phyloP scores from a whole-genome alignment of 2,888 invertebrate species.

The Andrena bicolor region DNA sequence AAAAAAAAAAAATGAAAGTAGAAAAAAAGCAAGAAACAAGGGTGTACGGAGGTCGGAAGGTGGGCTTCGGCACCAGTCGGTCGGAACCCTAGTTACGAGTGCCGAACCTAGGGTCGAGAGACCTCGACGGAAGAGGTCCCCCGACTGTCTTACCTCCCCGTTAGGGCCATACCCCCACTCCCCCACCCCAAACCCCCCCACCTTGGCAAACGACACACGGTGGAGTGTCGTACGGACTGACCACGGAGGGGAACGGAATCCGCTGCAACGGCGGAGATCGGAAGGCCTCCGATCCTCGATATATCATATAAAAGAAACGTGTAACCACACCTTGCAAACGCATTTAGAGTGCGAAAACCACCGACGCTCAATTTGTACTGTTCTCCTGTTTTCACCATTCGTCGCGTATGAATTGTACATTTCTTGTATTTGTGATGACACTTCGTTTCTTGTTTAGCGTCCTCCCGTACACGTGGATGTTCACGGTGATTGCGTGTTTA shows the following conservation, averaged over 20 bases:
- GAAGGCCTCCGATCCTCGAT: neutral
- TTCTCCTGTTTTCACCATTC: neutral
- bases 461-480: slow-evolving; percentile 41
- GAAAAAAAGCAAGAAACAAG: slow-evolving; percentile 48
- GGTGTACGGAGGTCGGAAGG: slow-evolving; percentile 82
- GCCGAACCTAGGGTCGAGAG: slow-evolving; percentile 85
- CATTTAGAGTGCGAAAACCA: neutral
- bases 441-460: slow-evolving; percentile 49
- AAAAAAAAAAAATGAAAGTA: neutral
- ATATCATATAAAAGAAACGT: neutral
- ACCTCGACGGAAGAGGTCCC: slow-evolving; percentile 65
- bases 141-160: slow-evolving; percentile 71
- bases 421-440: slow-evolving; percentile 45
- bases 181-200: neutral
- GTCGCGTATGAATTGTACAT: slow-evolving; percentile 40
- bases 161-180: neutral
- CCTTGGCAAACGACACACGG: slow-evolving; percentile 35
- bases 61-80: slow-evolving; percentile 83
- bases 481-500: no score
- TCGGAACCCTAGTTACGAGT: slow-evolving; percentile 85
- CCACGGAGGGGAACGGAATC: neutral
- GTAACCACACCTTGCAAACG: neutral
- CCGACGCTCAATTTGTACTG: slow-evolving; percentile 49
- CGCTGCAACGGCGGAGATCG: neutral
- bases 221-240: slow-evolving; percentile 16